Evolutionary conservation across 2,797 vertebrate genomes (phyloP), one percentile per base, ranked within the genome.

Genomic region (Lutjanus argentimaculatus): DNA sequence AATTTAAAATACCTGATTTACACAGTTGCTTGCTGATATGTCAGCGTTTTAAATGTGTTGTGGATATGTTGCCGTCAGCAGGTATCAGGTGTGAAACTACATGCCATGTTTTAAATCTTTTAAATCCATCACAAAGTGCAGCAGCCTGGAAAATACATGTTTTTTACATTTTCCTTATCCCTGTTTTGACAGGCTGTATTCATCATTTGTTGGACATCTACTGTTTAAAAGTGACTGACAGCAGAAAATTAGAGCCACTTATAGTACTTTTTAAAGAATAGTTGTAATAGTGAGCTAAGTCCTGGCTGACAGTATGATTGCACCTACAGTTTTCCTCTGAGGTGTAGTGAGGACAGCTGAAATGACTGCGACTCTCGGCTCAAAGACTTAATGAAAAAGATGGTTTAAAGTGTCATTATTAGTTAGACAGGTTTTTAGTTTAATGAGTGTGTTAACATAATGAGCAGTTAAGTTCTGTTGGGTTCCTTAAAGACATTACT

Each of bases 401-500:
- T 51, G n/a, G 48, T 68, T n/a, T 30, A 7, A 84, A 62, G 51
- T 13, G 45, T 56, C 53, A 17, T 67, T 62, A 72, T 66, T 25
- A 76, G 64, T 61, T 69, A 22, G 48, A 67, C 52, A 25, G 30
- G 65, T 15, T 64, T 64, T 65, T 25, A 43, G 63, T 62, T 57
- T 77, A 70, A 52, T 52, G 57, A 65, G 69, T 22, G 57, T 65
- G 70, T 80, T 51, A 15, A 69, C 46, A 43, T 82, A 77, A 77
- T 49, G 56, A 82, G 62, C 82, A 71, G 67, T 25, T 51, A 21
- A 67, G 42, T 72, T 56, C 45, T 51, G 51, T 9, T 22, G 19
- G 49, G 46, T 49, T 49, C 22, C 52, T 52, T 56, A 74, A 42
- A 43, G 5, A 30, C 51, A 15, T 45, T 1, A 45, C 17, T 22